Evolutionary conservation across 1,140 invertebrate species (phyloP).

Genomic region (Nymphalis io): DNA sequence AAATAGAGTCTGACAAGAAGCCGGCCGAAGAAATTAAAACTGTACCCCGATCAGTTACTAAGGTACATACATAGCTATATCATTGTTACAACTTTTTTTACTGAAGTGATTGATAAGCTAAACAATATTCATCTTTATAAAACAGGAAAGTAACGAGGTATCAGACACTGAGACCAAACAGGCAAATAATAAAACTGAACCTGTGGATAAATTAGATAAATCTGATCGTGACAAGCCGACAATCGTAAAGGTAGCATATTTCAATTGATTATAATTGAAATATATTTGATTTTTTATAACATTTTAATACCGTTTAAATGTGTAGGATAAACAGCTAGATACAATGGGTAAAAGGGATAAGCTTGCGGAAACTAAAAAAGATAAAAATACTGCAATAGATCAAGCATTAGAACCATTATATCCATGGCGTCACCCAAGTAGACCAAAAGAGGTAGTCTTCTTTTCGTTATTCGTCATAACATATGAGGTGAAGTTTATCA

Average conservation of each 20-base stretch:
- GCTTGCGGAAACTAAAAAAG: neutral
- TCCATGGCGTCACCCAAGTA: constrained; percentile 47
- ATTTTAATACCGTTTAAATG: neutral
- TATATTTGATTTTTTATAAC: neutral
- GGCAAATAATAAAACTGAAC: neutral
- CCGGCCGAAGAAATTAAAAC: neutral
- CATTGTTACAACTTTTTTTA: neutral
- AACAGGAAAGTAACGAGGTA: neutral
- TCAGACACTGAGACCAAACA: neutral
- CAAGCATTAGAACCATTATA: constrained; percentile 39
- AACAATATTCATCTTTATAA: neutral
- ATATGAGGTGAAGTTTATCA: neutral
- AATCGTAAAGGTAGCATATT: neutral
- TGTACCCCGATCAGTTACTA: neutral
- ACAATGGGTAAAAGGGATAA: constrained; percentile 13
- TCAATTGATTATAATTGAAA: neutral
- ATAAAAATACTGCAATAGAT: constrained; percentile 7
- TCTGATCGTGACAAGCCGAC: neutral
- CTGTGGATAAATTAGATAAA: neutral
- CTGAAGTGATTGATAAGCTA: neutral
- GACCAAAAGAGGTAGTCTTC: constrained; percentile 40
- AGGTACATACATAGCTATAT: neutral
- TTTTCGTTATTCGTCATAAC: neutral
- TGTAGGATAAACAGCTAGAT: constrained; percentile 16
- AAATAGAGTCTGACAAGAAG: neutral